Evolutionary conservation across 2,888 invertebrate species (phyloP).

Genomic region (Orgyia antiqua): DNA sequence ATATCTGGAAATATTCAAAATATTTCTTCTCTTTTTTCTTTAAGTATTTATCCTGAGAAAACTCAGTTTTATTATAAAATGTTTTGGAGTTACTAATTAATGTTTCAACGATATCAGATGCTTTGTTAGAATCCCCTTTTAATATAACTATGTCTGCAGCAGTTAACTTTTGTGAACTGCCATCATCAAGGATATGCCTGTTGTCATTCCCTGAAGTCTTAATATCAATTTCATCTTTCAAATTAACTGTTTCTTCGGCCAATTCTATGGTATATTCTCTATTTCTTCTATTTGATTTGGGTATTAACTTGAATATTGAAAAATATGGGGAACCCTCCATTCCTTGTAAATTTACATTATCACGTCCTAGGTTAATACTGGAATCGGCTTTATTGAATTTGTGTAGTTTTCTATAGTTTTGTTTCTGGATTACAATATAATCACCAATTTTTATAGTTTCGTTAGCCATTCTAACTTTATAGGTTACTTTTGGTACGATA

Average conservation of each 20-base stretch:
- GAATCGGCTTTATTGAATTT: slow-evolving; percentile 83
- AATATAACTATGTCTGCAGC: slow-evolving; percentile 90
- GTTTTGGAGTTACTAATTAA: slow-evolving; percentile 95
- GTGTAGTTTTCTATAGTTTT: slow-evolving; percentile 87
- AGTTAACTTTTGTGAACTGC: slow-evolving; percentile 88
- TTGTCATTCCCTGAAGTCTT: slow-evolving; percentile 88
- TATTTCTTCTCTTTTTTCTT: slow-evolving; percentile 97
- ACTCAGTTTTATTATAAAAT: slow-evolving; percentile 93
- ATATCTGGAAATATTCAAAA: slow-evolving; percentile 87
- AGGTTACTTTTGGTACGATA: too few species aligned
- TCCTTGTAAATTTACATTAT: slow-evolving; percentile 81
- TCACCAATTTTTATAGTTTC: slow-evolving; percentile 81
- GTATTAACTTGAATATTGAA: slow-evolving; percentile 86
- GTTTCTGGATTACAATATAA: slow-evolving; percentile 86
- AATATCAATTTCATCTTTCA: slow-evolving; percentile 81
- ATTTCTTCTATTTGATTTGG: slow-evolving; percentile 74
- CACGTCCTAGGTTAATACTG: slow-evolving; percentile 82
- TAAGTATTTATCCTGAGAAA: slow-evolving; percentile 95
- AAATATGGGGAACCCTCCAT: slow-evolving; percentile 84
- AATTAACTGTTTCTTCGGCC: slow-evolving; percentile 60
- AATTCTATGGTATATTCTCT: slow-evolving; percentile 76
- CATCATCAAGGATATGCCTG: slow-evolving; percentile 87
- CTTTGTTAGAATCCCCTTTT: slow-evolving; percentile 85
- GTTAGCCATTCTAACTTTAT: slow-evolving; percentile 16
- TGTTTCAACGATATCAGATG: slow-evolving; percentile 90